Evolutionary conservation across 1,140 invertebrate genomes (phyloP), one percentile per base, ranked within the genome.

Genomic region (Frieseomelitta varia): DNA sequence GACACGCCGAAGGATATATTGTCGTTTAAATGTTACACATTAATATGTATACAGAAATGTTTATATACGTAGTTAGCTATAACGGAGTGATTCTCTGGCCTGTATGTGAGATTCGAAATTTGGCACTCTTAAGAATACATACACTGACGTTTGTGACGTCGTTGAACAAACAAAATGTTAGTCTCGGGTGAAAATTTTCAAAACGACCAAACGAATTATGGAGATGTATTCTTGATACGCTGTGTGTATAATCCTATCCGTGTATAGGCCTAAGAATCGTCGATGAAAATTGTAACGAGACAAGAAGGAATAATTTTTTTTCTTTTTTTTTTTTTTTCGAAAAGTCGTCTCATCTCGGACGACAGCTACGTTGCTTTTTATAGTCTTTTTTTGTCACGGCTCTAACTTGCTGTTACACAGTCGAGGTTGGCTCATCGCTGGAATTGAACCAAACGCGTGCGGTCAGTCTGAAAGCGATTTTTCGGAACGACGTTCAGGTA

Each of bases 21-120:
- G 86, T 84, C 78, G 82, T 63, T 88, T 88, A 73, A 88, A 91
- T 88, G 87, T 88, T 90, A 87, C 88, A 88, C 88, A 90, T 88
- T 87, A 81, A 82, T 86, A 76, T 53, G 78, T 81, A 85, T 82
- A 80, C 69, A 75, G 61, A 87, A 85, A 84, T 79, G 75, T 87
- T 88, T 79, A 85, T 79, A 85, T 89, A 87, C 80, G 81, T 89
- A 89, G 87, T 87, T 86, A 86, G 77, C 63, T 89, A 82, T 88
- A 78, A 47, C 47, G 73, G 39, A 51, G 34, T 24, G 53, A 55
- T n/a, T 78, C 34, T 34, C 30, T 34, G 69, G 56, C 56, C 58
- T 75, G 58, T 81, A 65, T 19, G 27, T 24, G 53, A 55, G 17
- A 27, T 53, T n/a, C 19, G 12, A n/a, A 78, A 55, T 21, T 34